Evolutionary conservation across 2,113 vertebrate species (phyloP), one percentile per base, ranked within the genome.

Genomic region (Tragulus kanchil): DNA sequence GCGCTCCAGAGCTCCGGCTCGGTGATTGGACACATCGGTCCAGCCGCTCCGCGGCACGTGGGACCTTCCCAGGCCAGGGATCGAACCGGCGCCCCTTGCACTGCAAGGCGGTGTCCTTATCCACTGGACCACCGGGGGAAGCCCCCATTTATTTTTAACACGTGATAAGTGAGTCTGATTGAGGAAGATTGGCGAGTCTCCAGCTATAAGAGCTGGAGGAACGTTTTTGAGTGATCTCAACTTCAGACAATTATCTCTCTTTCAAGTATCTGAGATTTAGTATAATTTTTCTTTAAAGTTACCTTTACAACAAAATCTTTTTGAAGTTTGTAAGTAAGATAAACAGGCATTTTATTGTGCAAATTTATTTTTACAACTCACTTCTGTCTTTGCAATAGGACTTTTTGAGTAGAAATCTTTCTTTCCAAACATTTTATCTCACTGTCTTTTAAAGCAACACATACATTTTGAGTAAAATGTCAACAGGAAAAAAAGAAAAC

Each of bases 111-210:
- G 36, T 36, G 36, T 36, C 36, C 36, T 36, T 2, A 36, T 36
- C 36, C 36, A 36, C 36, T 36, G 36, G 36, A 36, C 36, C 36
- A 36, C 36, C 36, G 36, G 36, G 36, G 36, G 36, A 36, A 36
- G 36, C 36, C 36, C 36, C 2, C 52, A 81, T 81, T 93, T 56
- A 73, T 90, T 96, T 97, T 85, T 87, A 94, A 95, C 21, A 85
- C 16, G 25, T 94, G 48, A 59, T 79, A 96, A 96, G 84, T 89
- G 59, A 96, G 93, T 96, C 11, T 94, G n/a, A 64, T 67, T 79
- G n/a, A 97, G 48, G 48, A 19, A 95, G 65, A 75, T 56, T 73
- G 21, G 31, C 54, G 58, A 67, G 21, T 16, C 36, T 71, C 67
- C 67, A n/a, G 12, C 15, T 75, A 11, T 19, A 50, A 61, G 17